Percentiles rank a stretch among this genome's conserved stretches.
Conservation (phyloP, 2,797 vertebrate species). For the Eulemur coronatus region DNA sequence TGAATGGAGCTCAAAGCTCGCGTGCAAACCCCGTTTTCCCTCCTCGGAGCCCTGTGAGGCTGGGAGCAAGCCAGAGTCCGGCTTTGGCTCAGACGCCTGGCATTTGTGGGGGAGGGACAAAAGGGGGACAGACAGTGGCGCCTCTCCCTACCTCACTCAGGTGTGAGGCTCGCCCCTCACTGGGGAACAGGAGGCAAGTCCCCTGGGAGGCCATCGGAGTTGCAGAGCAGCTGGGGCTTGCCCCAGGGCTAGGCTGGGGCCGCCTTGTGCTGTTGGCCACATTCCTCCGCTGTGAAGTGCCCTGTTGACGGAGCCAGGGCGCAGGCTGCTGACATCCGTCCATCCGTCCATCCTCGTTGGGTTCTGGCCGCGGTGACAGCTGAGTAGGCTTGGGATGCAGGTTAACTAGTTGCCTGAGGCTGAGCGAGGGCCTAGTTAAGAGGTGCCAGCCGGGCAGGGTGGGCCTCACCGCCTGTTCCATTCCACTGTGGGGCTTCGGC, state of each 20-base stretch:
- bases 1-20: neutral
- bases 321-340: neutral
- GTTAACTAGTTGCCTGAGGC: slow-evolving; percentile 74
- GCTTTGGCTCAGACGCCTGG: neutral
- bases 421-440: neutral
- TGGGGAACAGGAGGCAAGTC: neutral
- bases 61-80: neutral
- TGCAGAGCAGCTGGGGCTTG: neutral
- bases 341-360: neutral
- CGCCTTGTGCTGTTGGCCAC: slow-evolving; percentile 28
- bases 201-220: neutral
- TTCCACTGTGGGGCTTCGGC: neutral
- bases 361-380: neutral
- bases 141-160: neutral
- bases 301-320: neutral
- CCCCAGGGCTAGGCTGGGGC: neutral
- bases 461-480: neutral
- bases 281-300: slow-evolving; percentile 31
- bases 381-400: slow-evolving; percentile 28
- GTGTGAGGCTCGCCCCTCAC: neutral
- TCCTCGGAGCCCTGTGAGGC: neutral
- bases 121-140: neutral
- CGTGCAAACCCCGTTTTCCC: neutral
- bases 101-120: neutral
- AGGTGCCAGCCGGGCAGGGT: neutral